Evolutionary conservation across 1,140 invertebrate species (phyloP), one percentile per base, ranked within the genome.

Genomic region (Ladona fulva): DNA sequence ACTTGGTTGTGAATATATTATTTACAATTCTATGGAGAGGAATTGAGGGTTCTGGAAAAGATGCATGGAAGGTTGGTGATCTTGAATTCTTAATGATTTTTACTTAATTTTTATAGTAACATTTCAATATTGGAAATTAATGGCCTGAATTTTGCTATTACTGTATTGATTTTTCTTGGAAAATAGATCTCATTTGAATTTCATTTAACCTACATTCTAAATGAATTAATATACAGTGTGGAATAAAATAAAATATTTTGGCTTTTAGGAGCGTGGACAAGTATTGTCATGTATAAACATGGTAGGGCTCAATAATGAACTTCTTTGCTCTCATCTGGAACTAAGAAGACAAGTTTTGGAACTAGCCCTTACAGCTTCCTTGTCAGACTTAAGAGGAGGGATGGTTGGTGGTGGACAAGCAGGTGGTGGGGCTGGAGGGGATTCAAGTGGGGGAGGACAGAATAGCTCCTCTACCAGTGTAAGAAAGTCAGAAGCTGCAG

Each of bases 11-110:
- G 0, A 88, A 89, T 79, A 86, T 89, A 74, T 81, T 90, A 8
- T 88, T 89, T 77, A 88, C 88, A 11, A 83, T 91, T 0, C 86
- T 91, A 81, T 91, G 90, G 90, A 86, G 88, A 79, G 90, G 90
- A 25, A 85, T 91, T 24, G 86, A 89, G 76, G 88, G 89, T 59
- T 87, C 87, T 77, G 85, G 86, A 82, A 86, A 85, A 76, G 84
- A 86, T 24, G 86, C 87, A 52, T 91, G 90, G 90, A 88, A 87
- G 84, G 87, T 88, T 80, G 79, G 79, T 79, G 29, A 74, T 22
- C 78, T 11, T 79, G 77, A 24, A 76, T 44, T n/a, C 19, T 1
- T n/a, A 44, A 75, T 25, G n/a, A 37, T 8, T 37, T 37, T 5
- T 37, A 37, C 1, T 1, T 8, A 1, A 37, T 37, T 37, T 37